Percentiles rank a stretch among this genome's conserved stretches.
Conservation (phyloP, 2,113 vertebrate species). For the Aleadryas rufinucha region DNA sequence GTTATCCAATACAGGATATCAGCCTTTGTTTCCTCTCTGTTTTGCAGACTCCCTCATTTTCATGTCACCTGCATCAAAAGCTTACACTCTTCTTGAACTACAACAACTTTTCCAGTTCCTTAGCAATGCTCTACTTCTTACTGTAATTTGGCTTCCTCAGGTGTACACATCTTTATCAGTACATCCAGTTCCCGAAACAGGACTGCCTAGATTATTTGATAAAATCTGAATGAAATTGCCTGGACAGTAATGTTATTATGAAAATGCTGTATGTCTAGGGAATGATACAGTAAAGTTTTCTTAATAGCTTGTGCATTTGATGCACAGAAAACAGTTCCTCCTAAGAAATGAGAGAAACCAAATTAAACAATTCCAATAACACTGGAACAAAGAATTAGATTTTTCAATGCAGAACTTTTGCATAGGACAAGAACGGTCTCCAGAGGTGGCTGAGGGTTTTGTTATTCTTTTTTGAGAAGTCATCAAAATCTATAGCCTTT, state of each 20-base stretch:
- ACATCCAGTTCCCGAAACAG: not conserved
- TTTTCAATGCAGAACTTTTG: not conserved
- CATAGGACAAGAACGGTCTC: not conserved
- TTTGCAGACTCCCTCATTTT: not conserved
- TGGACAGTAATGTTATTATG: not conserved
- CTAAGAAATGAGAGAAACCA: not conserved
- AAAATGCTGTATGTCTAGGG: not conserved
- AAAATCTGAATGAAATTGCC: not conserved
- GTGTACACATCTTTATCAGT: not conserved
- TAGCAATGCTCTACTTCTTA: not conserved
- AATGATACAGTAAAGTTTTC: not conserved
- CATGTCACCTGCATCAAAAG: not conserved
- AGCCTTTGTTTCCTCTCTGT: not conserved
- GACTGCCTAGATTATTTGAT: not conserved
- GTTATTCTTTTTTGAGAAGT: not conserved
- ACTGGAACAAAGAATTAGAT: not conserved
- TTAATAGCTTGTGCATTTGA: not conserved
- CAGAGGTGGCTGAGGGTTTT: not conserved
- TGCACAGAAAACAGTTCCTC: not conserved
- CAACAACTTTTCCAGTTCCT: not conserved
- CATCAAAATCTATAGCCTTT: not conserved
- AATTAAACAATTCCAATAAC: not conserved
- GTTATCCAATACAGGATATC: not conserved
- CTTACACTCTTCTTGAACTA: not conserved
- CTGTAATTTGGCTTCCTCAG: not conserved